These are phyloP conservation scores for Microplitis mediator DNA, from an alignment of 1,140 invertebrate species.

Conservation along the genomic window DNA sequence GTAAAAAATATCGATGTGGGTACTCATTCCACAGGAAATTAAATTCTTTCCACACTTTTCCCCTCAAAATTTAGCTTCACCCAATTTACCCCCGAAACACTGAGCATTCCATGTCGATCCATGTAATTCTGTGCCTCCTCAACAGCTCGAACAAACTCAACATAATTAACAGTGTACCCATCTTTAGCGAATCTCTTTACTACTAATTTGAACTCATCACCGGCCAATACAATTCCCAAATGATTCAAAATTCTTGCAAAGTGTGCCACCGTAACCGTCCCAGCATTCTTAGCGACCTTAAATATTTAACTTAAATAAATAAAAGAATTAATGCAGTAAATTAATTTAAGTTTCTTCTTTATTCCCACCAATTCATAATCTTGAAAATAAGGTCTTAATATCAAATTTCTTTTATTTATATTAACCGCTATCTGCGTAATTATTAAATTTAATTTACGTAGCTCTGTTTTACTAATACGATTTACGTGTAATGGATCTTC, in stretches of 20 bases:
- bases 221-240: slow-evolving; percentile 67
- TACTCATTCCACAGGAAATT: no score
- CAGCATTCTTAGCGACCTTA: slow-evolving; percentile 73
- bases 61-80: no score
- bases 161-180: slow-evolving; percentile 73
- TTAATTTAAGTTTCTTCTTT: not conserved
- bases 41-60: no score
- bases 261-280: slow-evolving; percentile 72
- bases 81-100: slow-evolving; percentile 60
- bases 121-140: slow-evolving; percentile 62
- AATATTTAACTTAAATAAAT: no score
- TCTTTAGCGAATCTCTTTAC: slow-evolving; percentile 73
- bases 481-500: slow-evolving; percentile 68
- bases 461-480: slow-evolving; percentile 66
- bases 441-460: slow-evolving; percentile 67
- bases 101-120: slow-evolving; percentile 64
- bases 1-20: no score
- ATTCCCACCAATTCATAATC: slow-evolving; percentile 71
- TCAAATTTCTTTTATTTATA: slow-evolving; percentile 63
- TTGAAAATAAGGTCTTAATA: slow-evolving; percentile 74
- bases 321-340: no score
- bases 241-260: slow-evolving; percentile 73
- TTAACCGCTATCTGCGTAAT: slow-evolving; percentile 70
- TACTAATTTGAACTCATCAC: slow-evolving; percentile 71
- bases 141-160: slow-evolving; percentile 70